A percentile compares a stretch with the other conserved stretches of the same genome.
These are phyloP conservation scores for Merluccius polli DNA, from an alignment of 2,797 vertebrate genomes.

Conservation along the genomic window DNA sequence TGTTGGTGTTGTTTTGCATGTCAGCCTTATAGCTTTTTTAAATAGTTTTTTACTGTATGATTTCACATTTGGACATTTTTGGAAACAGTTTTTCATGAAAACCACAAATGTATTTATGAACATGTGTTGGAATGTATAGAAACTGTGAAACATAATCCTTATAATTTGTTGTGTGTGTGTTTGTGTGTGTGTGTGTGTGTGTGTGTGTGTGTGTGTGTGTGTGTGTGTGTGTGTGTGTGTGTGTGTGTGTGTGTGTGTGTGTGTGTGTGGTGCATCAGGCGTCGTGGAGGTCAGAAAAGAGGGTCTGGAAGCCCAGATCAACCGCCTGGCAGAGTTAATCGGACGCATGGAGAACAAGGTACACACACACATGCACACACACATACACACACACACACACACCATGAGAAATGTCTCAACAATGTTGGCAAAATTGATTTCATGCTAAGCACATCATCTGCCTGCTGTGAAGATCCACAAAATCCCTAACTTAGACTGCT, in stretches of 20 bases:
- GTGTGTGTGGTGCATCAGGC: conserved; percentile 59
- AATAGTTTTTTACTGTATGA: too few relatives aligned
- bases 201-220: not conserved
- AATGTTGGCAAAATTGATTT: too few relatives aligned
- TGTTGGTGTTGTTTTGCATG: too few relatives aligned
- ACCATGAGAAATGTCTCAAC: not conserved
- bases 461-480: too few relatives aligned
- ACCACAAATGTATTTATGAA: not conserved
- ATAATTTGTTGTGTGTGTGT: not conserved
- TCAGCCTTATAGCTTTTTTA: too few relatives aligned
- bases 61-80: not conserved
- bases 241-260: conserved; percentile 22
- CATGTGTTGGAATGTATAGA: not conserved
- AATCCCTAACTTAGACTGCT: too few relatives aligned
- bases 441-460: too few relatives aligned
- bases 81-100: too few relatives aligned
- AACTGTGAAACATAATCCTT: not conserved
- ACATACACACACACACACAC: not conserved
- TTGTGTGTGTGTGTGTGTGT: conserved; percentile 27
- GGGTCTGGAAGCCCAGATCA: conserved; percentile 89
- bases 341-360: conserved; percentile 95
- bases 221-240: conserved; percentile 26
- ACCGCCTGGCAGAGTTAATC: conserved; percentile 89
- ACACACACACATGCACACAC: conserved; percentile 15
- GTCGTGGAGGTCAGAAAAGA: conserved; percentile 83